Percentiles rank a stretch among this genome's conserved stretches.
These are phyloP conservation scores for Acanthurus leucopareius DNA, from an alignment of 2,797 vertebrate species.

Conservation along the genomic window DNA sequence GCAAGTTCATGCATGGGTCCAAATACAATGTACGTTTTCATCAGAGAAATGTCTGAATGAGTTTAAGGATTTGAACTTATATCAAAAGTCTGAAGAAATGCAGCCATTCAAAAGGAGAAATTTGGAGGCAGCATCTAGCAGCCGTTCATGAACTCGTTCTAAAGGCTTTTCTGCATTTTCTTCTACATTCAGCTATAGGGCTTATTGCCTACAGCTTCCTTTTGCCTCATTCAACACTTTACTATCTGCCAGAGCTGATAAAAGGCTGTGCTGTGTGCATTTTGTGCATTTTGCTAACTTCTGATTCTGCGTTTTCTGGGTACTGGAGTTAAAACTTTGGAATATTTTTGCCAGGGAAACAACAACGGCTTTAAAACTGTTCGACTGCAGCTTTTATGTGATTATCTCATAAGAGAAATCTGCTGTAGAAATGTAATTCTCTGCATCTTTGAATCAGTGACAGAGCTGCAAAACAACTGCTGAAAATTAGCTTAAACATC, in stretches of 20 bases:
- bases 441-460: slow-evolving; percentile 6
- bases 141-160: not conserved
- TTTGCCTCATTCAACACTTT: not conserved
- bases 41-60: not conserved
- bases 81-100: slow-evolving; percentile 7
- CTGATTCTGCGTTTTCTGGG: not conserved
- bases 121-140: not conserved
- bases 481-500: slow-evolving; percentile 40
- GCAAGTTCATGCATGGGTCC: not conserved
- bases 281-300: not conserved
- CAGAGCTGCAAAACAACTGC: slow-evolving; percentile 42
- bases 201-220: not conserved
- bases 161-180: not conserved
- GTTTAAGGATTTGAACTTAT: not conserved
- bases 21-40: not conserved
- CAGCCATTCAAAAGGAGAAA: no score
- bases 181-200: not conserved
- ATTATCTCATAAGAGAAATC: not conserved
- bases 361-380: slow-evolving; percentile 11
- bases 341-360: not conserved
- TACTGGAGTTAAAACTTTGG: not conserved
- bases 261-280: not conserved
- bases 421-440: slow-evolving; percentile 5
- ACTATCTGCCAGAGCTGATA: slow-evolving; percentile 1
- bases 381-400: not conserved